Evolutionary conservation across 1,140 invertebrate genomes (phyloP).

Genomic region (Bombus soroeensis): DNA sequence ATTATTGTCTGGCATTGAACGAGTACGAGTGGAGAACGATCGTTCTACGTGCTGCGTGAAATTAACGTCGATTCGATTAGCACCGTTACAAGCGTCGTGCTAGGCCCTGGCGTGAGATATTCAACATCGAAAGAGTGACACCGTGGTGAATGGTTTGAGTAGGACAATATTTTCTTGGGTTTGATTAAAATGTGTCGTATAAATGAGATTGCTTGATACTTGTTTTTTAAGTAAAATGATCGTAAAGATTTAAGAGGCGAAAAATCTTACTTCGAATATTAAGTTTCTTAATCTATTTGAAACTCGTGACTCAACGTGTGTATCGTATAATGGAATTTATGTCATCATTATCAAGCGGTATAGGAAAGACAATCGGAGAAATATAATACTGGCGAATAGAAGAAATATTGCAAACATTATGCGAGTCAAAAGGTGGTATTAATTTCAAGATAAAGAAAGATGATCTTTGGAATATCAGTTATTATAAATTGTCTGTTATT

Average conservation of each 20-base stretch:
- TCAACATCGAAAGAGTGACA: background rate
- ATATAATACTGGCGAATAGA: background rate
- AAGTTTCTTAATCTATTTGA: background rate
- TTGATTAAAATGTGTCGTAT: no score
- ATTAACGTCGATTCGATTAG: constrained; percentile 42
- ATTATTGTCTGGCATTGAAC: constrained; percentile 30
- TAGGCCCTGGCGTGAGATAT: background rate
- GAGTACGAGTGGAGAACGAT: background rate
- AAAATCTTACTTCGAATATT: no score
- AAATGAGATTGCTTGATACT: no score
- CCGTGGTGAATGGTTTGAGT: background rate
- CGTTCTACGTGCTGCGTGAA: background rate
- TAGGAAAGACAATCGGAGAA: background rate
- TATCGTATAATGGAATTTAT: no score
- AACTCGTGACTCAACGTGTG: background rate
- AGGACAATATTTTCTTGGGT: no score
- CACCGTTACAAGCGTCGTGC: background rate
- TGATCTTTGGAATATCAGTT: background rate
- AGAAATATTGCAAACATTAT: background rate
- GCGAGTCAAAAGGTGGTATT: background rate
- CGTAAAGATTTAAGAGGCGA: no score
- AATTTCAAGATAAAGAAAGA: background rate
- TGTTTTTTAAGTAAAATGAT: no score
- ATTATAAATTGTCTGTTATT: background rate
- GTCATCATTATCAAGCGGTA: background rate